Conservation (phyloP, 2,888 invertebrate species). For the Xylota segnis region DNA sequence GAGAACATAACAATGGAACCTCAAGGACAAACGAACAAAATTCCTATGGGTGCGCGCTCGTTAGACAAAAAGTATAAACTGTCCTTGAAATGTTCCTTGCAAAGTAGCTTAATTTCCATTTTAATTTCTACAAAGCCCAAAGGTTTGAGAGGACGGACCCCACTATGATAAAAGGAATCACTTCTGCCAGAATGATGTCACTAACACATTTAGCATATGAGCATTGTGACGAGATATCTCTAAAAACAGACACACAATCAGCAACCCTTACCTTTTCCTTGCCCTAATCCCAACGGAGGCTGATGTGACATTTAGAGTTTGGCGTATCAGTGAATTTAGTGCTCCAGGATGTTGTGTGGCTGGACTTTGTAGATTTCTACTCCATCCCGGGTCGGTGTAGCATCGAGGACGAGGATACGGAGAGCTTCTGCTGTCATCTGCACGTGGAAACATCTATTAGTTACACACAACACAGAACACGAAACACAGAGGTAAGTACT, state of each 20-base stretch:
- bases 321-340: constrained; percentile 47
- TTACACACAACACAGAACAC: constrained; percentile 34
- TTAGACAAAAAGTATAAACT: constrained; percentile 22
- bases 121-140: not conserved
- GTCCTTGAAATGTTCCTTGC: constrained; percentile 45
- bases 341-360: constrained; percentile 47
- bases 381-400: constrained; percentile 67
- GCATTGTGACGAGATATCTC: constrained; percentile 14
- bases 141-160: constrained; percentile 11
- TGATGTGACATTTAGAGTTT: constrained; percentile 69
- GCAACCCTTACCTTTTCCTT: constrained; percentile 47
- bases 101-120: constrained; percentile 21
- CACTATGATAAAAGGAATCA: not conserved
- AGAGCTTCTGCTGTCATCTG: constrained; percentile 46
- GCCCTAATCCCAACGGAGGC: constrained; percentile 63
- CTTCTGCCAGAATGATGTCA: constrained; percentile 54
- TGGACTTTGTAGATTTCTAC: constrained; percentile 1
- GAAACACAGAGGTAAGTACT: constrained; percentile 19
- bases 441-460: constrained; percentile 69
- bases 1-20: constrained; percentile 15
- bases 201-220: constrained; percentile 50
- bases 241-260: not conserved
- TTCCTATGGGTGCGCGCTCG: constrained; percentile 42
- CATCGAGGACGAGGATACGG: constrained; percentile 61
- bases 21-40: constrained; percentile 45